phyloP scores from a whole-genome alignment of 2,113 vertebrate species.

The Platichthys flesus region DNA sequence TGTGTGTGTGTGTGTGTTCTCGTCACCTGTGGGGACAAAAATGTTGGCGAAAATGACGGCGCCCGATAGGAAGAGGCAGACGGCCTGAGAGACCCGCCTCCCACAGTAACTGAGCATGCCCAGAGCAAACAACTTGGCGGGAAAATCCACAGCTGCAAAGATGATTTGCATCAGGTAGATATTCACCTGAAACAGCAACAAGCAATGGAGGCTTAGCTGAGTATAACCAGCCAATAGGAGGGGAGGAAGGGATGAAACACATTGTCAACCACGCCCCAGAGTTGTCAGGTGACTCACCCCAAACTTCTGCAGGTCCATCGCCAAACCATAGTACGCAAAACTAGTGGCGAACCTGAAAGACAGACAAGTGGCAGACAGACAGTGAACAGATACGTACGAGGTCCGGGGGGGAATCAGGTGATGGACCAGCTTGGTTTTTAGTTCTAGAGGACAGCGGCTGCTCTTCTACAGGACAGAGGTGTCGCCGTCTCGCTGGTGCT shows the following conservation, averaged over 20 bases:
- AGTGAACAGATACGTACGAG: too few relatives aligned
- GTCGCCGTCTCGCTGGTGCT: too few relatives aligned
- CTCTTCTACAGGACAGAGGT: too few relatives aligned
- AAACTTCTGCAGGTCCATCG: constrained; percentile 94
- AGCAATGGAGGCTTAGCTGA: constrained; percentile 2
- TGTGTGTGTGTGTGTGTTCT: neutral
- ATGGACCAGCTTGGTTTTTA: too few relatives aligned
- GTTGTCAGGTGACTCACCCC: constrained; percentile 73
- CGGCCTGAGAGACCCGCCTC: constrained; percentile 81
- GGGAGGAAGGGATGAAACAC: neutral
- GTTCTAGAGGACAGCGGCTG: too few relatives aligned
- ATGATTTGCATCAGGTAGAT: constrained; percentile 93
- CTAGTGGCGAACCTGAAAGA: constrained; percentile 86
- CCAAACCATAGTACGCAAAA: constrained; percentile 93
- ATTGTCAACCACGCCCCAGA: neutral
- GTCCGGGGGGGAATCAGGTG: too few relatives aligned
- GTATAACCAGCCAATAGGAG: constrained; percentile 3
- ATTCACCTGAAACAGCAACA: constrained; percentile 76
- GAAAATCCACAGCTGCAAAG: constrained; percentile 90
- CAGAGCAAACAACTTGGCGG: constrained; percentile 87
- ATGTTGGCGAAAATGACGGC: constrained; percentile 86
- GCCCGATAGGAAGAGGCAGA: constrained; percentile 81
- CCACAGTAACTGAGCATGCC: constrained; percentile 85
- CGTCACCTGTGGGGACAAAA: constrained; percentile 87
- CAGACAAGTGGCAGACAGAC: neutral